Conservation (phyloP, 2,888 invertebrate species). For the Melinaea marsaeus region DNA sequence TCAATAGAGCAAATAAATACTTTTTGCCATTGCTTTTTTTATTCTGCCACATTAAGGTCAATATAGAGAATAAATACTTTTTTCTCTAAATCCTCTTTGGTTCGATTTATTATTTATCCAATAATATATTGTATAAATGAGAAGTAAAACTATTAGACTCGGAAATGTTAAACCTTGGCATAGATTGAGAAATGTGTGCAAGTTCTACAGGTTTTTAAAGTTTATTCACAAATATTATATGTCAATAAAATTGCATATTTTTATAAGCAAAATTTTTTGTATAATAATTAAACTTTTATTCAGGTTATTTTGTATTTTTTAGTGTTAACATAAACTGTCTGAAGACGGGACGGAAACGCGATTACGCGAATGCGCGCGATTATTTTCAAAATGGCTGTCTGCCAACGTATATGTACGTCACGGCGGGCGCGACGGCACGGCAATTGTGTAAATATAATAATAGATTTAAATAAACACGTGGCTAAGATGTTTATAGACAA, state of each 20-base stretch:
- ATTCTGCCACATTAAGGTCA: no score
- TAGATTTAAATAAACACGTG: neutral
- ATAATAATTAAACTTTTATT: neutral
- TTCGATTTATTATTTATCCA: no score
- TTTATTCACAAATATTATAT: neutral
- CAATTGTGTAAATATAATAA: constrained; percentile 30
- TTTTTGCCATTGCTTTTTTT: no score
- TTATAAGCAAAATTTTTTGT: neutral
- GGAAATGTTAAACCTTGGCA: constrained; percentile 23
- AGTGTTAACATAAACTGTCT: neutral
- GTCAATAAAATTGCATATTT: neutral
- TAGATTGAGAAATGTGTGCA: constrained; percentile 14
- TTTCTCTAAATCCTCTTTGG: no score
- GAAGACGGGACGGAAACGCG: constrained; percentile 46
- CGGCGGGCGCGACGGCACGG: constrained; percentile 27
- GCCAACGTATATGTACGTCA: constrained; percentile 47
- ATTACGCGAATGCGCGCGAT: constrained; percentile 44
- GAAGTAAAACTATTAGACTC: neutral
- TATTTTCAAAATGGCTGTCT: constrained; percentile 61
- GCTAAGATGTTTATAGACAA: constrained; percentile 8
- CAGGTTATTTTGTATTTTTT: neutral
- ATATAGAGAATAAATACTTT: no score
- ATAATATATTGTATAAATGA: no score
- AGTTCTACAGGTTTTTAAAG: neutral
- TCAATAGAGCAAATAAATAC: no score